A percentile compares a stretch with the other conserved stretches of the same genome.
Evolutionary conservation across 2,113 vertebrate genomes (phyloP).

Genomic region (Nothobranchius kuhntae): DNA sequence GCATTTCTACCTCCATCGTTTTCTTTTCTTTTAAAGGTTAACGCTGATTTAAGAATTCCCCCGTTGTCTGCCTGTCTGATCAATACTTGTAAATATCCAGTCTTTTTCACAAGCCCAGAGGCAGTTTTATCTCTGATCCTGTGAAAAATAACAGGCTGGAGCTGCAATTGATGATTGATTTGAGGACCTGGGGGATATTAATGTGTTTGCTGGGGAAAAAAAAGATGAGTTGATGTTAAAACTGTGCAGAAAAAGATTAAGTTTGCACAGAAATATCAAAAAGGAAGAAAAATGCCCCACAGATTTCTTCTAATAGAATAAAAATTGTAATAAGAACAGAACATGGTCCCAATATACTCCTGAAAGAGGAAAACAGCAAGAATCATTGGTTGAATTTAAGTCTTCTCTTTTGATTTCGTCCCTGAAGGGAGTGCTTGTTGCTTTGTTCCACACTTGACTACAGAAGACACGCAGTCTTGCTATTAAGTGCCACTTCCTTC

Average conservation of each 20-base stretch:
- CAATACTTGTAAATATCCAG: slow-evolving; percentile 55
- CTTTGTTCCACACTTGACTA: slow-evolving; percentile 3
- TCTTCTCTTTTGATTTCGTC: neutral
- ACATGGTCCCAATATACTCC: slow-evolving; percentile 20
- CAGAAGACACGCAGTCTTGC: neutral
- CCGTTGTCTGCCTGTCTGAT: slow-evolving; percentile 9
- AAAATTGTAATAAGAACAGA: slow-evolving; percentile 23
- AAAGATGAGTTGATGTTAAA: slow-evolving; percentile 16
- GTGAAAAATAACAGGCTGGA: slow-evolving; percentile 15
- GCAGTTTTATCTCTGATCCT: slow-evolving; percentile 31
- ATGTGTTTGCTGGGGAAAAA: slow-evolving; percentile 3
- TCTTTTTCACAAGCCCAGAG: slow-evolving; percentile 10
- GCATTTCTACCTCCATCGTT: neutral
- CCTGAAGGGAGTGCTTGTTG: neutral
- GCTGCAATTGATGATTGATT: slow-evolving; percentile 20
- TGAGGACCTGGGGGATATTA: slow-evolving; percentile 17
- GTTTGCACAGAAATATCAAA: slow-evolving; percentile 25
- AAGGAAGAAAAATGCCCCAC: slow-evolving; percentile 4
- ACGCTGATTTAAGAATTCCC: slow-evolving; percentile 31
- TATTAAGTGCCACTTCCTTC: neutral
- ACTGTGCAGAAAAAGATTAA: slow-evolving; percentile 20
- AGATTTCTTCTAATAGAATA: neutral
- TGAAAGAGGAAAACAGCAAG: slow-evolving; percentile 2
- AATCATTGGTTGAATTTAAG: neutral
- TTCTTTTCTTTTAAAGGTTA: neutral